phyloP scores from a whole-genome alignment of 2,113 vertebrate species.

The Bagarius yarrelli region DNA sequence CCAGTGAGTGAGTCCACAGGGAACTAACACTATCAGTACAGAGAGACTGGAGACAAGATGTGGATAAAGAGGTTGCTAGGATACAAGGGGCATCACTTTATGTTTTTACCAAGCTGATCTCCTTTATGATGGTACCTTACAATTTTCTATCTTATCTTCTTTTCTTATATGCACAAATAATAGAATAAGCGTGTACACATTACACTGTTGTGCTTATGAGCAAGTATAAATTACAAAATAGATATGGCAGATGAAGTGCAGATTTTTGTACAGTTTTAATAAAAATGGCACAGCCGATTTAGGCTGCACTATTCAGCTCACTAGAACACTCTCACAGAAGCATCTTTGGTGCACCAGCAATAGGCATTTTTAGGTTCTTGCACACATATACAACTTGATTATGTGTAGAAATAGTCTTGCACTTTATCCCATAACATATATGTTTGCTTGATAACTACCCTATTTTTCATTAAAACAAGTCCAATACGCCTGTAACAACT shows the following conservation, averaged over 20 bases:
- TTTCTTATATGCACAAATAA: background rate
- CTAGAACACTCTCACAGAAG: background rate
- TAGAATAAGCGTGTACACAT: background rate
- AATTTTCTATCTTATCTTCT: background rate
- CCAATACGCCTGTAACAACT: background rate
- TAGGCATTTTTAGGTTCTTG: background rate
- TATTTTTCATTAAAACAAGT: constrained; percentile 4
- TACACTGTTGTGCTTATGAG: background rate
- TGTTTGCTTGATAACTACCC: constrained; percentile 12
- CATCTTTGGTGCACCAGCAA: background rate
- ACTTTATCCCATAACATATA: background rate
- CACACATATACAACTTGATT: background rate
- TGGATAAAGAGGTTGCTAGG: constrained; percentile 57
- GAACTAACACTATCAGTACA: constrained; percentile 49
- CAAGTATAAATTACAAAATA: background rate
- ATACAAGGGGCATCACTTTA: constrained; percentile 51
- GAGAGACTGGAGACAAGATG: constrained; percentile 37
- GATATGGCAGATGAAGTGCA: no score
- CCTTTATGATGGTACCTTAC: background rate
- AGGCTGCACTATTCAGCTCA: constrained; percentile 12
- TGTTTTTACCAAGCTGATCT: constrained; percentile 18
- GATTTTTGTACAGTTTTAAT: background rate
- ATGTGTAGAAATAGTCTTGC: background rate
- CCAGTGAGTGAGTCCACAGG: constrained; percentile 24
- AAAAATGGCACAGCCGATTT: constrained; percentile 8